phyloP scores from a whole-genome alignment of 2,797 vertebrate species.

The Geotrypetes seraphini region DNA sequence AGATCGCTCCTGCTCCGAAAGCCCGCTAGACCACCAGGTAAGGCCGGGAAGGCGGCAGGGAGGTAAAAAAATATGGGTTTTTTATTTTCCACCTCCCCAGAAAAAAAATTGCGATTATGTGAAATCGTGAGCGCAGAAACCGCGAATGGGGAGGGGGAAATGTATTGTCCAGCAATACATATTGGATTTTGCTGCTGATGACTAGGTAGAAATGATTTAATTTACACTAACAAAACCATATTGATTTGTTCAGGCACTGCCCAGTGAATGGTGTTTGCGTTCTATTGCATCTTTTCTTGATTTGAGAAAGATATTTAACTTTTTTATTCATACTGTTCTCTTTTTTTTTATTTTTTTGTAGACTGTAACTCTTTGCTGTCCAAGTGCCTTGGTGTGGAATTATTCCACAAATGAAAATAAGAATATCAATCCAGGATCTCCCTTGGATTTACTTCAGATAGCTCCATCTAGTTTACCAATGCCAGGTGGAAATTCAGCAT shows the following conservation, averaged over 20 bases:
- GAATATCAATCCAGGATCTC: slow-evolving; percentile 51
- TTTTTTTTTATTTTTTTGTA: slow-evolving; percentile 22
- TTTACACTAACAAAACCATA: neutral
- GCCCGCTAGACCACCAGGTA: too few species aligned
- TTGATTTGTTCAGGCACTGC: neutral
- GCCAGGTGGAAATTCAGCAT: slow-evolving; percentile 52
- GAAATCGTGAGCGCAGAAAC: too few species aligned
- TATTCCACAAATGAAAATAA: slow-evolving; percentile 57
- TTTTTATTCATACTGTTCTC: too few species aligned
- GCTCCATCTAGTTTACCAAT: slow-evolving; percentile 59
- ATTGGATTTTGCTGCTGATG: neutral
- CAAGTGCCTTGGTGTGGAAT: slow-evolving; percentile 73
- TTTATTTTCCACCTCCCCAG: too few species aligned
- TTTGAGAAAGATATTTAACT: slow-evolving; percentile 2
- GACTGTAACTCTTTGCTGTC: slow-evolving; percentile 64
- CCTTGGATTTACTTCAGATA: slow-evolving; percentile 58
- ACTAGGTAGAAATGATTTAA: neutral
- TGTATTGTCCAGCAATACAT: too few species aligned
- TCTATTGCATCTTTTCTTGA: neutral
- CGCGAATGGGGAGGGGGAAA: too few species aligned
- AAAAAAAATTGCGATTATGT: too few species aligned
- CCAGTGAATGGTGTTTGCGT: too few species aligned
- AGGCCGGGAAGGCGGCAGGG: too few species aligned
- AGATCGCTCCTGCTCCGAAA: too few species aligned
- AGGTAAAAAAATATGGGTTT: too few species aligned